These are phyloP conservation scores for Rhinella marina DNA, from an alignment of 2,797 vertebrate species.

Conservation along the genomic window DNA sequence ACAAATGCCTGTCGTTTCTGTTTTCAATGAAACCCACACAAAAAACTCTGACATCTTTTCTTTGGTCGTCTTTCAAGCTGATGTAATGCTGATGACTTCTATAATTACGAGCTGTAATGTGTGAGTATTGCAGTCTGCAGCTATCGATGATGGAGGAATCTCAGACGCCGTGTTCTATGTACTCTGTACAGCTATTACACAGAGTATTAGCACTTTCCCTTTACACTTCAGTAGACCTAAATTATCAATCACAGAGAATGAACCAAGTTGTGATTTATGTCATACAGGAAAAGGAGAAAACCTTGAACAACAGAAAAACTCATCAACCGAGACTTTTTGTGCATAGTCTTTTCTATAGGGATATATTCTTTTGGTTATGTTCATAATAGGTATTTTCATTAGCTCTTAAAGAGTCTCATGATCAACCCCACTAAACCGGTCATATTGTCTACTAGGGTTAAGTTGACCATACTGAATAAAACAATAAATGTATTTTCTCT, in stretches of 20 bases:
- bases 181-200: slow-evolving; percentile 3
- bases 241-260: neutral
- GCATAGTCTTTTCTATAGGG: neutral
- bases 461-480: too few relatives aligned
- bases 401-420: too few relatives aligned
- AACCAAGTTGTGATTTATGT: neutral
- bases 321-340: neutral
- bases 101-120: slow-evolving; percentile 32
- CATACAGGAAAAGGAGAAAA: neutral
- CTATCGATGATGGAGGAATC: slow-evolving; percentile 46
- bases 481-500: too few relatives aligned
- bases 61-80: slow-evolving; percentile 48
- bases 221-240: neutral
- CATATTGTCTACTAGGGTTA: too few relatives aligned
- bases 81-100: slow-evolving; percentile 46
- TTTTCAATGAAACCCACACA: slow-evolving; percentile 48
- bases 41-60: slow-evolving; percentile 42
- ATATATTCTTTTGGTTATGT: neutral
- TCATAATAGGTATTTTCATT: neutral
- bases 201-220: neutral
- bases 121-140: slow-evolving; percentile 13
- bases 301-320: neutral
- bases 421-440: too few relatives aligned
- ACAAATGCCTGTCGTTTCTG: slow-evolving; percentile 39
- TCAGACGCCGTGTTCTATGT: slow-evolving; percentile 32